A percentile compares a stretch with the other conserved stretches of the same genome.
These are phyloP conservation scores for Metopolophium dirhodum DNA, from an alignment of 1,140 invertebrate species.

Conservation along the genomic window DNA sequence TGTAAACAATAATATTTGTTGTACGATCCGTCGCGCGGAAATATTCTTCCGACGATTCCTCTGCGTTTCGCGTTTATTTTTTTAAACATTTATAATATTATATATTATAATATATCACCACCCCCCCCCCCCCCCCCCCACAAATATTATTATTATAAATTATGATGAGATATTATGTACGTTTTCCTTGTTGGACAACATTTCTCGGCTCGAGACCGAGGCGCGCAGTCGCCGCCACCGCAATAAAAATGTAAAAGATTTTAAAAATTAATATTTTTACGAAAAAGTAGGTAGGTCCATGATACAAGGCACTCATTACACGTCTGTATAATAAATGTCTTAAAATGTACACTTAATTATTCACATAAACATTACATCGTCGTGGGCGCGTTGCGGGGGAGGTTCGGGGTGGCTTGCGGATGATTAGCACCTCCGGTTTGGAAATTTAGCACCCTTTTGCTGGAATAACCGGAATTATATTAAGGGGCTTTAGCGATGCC, in stretches of 20 bases:
- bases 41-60: background rate
- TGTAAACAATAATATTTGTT: background rate
- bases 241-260: background rate
- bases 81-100: background rate
- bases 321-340: background rate
- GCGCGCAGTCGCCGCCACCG: too few species aligned
- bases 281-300: background rate
- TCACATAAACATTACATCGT: too few species aligned
- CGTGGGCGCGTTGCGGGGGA: too few species aligned
- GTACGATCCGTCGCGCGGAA: background rate
- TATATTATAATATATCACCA: background rate
- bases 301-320: background rate
- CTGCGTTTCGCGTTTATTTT: background rate
- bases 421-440: too few species aligned
- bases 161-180: background rate
- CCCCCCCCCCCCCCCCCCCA: too few species aligned
- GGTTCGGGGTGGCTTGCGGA: too few species aligned
- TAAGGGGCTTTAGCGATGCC: too few species aligned
- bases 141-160: background rate
- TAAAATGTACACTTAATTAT: too few species aligned
- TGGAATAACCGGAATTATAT: too few species aligned
- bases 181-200: background rate
- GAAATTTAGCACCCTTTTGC: too few species aligned
- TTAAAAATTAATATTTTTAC: background rate
- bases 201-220: background rate